A percentile compares a stretch with the other conserved stretches of the same genome.
These are phyloP conservation scores for Bombus terrestris DNA, from an alignment of 1,140 invertebrate species.

Conservation along the genomic window DNA sequence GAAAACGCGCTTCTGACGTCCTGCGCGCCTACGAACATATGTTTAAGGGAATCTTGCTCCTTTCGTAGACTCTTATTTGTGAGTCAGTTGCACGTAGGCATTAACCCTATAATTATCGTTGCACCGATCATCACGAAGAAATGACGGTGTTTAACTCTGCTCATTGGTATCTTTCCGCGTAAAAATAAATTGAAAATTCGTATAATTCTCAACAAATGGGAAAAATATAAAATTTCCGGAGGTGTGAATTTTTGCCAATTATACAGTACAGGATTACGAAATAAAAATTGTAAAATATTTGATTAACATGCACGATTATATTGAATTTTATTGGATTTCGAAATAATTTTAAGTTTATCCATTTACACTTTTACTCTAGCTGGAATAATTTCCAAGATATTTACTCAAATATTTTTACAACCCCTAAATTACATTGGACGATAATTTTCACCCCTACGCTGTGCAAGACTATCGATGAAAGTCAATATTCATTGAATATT, in stretches of 20 bases:
- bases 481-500: no score
- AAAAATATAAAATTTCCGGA: background rate
- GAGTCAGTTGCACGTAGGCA: conserved; percentile 7
- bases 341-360: no score
- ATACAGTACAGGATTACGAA: background rate
- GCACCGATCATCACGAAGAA: background rate
- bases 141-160: background rate
- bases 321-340: background rate
- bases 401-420: no score
- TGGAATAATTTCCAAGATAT: no score
- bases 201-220: no score
- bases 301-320: background rate
- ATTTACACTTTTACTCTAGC: no score
- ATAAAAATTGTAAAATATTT: no score
- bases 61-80: background rate
- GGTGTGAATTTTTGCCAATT: background rate
- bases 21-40: background rate
- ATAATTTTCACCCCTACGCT: no score
- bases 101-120: conserved; percentile 21
- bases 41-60: background rate
- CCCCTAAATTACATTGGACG: no score
- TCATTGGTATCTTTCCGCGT: no score
- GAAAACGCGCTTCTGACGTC: background rate
- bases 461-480: no score
- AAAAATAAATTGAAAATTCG: background rate